Evolutionary conservation across 2,797 vertebrate species (phyloP).

Genomic region (Muscicapa striata): DNA sequence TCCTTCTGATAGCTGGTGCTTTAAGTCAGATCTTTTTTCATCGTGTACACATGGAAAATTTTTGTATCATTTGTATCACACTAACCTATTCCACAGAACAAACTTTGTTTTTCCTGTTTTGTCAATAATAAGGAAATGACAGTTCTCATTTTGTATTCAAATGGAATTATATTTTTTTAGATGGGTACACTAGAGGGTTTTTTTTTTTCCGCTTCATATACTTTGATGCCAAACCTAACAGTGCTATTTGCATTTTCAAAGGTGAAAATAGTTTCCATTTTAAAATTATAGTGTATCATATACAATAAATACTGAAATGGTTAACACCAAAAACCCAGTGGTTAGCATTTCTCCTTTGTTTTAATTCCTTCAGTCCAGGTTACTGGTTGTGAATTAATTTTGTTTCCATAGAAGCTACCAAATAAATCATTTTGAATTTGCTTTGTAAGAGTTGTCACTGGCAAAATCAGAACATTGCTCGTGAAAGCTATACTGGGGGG

Average conservation of each 20-base stretch:
- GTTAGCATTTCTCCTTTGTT: neutral
- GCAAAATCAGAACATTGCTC: neutral
- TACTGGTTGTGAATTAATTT: neutral
- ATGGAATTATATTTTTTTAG: constrained; percentile 72
- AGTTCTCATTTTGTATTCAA: constrained; percentile 70
- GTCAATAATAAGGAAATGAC: constrained; percentile 44
- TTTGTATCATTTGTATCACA: constrained; percentile 59
- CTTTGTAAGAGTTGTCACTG: neutral
- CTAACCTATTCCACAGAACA: neutral
- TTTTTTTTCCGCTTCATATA: constrained; percentile 42
- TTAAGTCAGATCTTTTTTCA: neutral
- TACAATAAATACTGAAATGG: neutral
- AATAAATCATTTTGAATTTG: constrained; percentile 56
- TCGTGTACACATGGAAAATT: neutral
- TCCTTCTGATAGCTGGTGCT: constrained; percentile 44
- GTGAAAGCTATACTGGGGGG: neutral
- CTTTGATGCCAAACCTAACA: constrained; percentile 51
- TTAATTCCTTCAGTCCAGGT: neutral
- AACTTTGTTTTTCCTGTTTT: constrained; percentile 43
- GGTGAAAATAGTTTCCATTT: constrained; percentile 10
- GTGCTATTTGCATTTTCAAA: constrained; percentile 18
- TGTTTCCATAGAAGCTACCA: constrained; percentile 21
- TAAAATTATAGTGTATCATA: neutral
- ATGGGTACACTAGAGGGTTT: constrained; percentile 39
- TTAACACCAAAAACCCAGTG: neutral